A percentile compares a stretch with the other conserved stretches of the same genome.
Evolutionary conservation across 2,888 invertebrate genomes (phyloP).

Genomic region (Mycogona germanica): DNA sequence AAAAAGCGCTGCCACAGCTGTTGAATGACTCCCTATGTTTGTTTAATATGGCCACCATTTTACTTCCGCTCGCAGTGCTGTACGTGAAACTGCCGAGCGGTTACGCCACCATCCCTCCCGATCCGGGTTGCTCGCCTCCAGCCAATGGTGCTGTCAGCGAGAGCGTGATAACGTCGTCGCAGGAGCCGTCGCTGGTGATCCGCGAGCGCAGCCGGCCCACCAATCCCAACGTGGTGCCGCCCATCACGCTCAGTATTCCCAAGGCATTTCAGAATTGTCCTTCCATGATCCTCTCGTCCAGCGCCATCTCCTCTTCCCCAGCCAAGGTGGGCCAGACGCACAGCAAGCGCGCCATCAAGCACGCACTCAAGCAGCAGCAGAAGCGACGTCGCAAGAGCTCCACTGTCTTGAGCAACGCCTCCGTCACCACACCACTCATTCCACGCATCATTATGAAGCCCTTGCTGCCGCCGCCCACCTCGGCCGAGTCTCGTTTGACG

Average conservation of each 20-base stretch:
- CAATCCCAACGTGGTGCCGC: constrained; percentile 6
- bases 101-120: constrained; percentile 4
- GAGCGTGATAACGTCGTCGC: constrained; percentile 12
- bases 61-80: constrained; percentile 3
- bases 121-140: neutral
- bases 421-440: constrained; percentile 41
- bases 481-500: neutral
- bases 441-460: constrained; percentile 70
- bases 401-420: constrained; percentile 44
- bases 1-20: no score
- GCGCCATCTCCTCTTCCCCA: constrained; percentile 4
- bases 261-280: constrained; percentile 11
- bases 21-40: no score
- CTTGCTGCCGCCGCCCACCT: constrained; percentile 44
- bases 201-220: neutral
- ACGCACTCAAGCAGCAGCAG: constrained; percentile 61
- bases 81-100: constrained; percentile 18
- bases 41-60: neutral
- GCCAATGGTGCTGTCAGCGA: constrained; percentile 12
- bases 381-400: constrained; percentile 69
- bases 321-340: constrained; percentile 25
- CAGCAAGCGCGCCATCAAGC: constrained; percentile 57
- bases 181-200: neutral
- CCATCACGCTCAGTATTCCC: constrained; percentile 4
- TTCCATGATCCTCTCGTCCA: neutral